Conservation (phyloP, 2,113 vertebrate species). For the Bufo gargarizans region DNA sequence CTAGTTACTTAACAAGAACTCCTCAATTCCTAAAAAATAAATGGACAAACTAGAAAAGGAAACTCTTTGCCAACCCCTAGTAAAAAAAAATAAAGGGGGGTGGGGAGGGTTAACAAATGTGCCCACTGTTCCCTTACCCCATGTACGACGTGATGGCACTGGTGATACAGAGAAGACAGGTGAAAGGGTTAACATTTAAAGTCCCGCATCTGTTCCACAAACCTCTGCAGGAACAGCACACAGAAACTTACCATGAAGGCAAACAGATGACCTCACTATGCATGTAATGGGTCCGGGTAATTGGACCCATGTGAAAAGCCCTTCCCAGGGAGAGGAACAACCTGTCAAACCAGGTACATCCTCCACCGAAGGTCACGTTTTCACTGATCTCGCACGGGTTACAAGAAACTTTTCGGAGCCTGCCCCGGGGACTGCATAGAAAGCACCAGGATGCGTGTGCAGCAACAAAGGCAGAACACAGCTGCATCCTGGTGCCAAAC, state of each 20-base stretch:
- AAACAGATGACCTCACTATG: slow-evolving; percentile 49
- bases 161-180: background rate
- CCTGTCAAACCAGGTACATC: slow-evolving; percentile 54
- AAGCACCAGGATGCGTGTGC: background rate
- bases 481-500: slow-evolving; percentile 29
- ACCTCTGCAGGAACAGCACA: background rate
- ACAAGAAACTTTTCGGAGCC: background rate
- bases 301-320: slow-evolving; percentile 26
- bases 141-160: background rate
- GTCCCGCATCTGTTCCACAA: background rate
- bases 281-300: background rate
- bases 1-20: background rate
- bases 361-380: background rate
- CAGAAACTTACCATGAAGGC: slow-evolving; percentile 34
- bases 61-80: background rate
- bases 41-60: background rate
- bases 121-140: background rate
- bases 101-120: background rate
- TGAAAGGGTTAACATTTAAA: slow-evolving; percentile 24
- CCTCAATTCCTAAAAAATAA: background rate
- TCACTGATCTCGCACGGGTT: background rate
- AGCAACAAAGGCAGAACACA: background rate
- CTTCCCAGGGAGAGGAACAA: slow-evolving; percentile 46
- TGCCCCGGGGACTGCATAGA: background rate
- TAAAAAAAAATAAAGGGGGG: background rate